A percentile compares a stretch with the other conserved stretches of the same genome.
These are phyloP conservation scores for Rhadina sibilatrix DNA, from an alignment of 2,113 vertebrate genomes.

Conservation along the genomic window DNA sequence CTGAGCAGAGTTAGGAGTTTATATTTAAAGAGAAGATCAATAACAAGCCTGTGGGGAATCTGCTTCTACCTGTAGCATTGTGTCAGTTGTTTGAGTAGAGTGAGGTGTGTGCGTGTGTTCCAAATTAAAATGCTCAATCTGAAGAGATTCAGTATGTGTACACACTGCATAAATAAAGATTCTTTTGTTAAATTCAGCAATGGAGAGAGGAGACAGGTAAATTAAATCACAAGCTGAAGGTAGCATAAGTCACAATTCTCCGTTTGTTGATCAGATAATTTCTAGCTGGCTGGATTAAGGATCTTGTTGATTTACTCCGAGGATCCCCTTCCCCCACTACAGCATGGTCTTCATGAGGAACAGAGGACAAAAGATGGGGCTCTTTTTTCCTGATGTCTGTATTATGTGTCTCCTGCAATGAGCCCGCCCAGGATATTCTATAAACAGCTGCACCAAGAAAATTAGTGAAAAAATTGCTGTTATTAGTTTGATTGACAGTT, in stretches of 20 bases:
- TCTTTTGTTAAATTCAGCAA: background rate
- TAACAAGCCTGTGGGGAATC: background rate
- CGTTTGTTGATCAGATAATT: conserved; percentile 38
- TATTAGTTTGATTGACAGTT: conserved; percentile 85
- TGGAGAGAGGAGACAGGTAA: background rate
- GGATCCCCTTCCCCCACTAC: conserved; percentile 43
- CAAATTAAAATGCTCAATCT: background rate
- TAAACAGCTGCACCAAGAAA: conserved; percentile 82
- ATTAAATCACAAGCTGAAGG: background rate
- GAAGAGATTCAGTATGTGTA: background rate
- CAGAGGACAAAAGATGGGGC: conserved; percentile 61
- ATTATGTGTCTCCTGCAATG: conserved; percentile 66
- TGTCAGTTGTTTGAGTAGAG: background rate
- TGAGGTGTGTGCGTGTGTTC: background rate
- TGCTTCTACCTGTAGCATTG: background rate
- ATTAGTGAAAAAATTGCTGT: conserved; percentile 83
- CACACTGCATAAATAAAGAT: background rate
- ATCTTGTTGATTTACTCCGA: conserved; percentile 48
- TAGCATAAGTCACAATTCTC: background rate
- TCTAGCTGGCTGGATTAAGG: conserved; percentile 25
- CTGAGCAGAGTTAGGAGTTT: background rate
- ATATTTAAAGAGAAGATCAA: background rate
- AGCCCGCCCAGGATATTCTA: conserved; percentile 76
- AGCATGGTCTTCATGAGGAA: conserved; percentile 24
- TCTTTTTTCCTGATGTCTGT: conserved; percentile 68